Conservation (phyloP, 2,113 vertebrate species). For the Pseudorasbora parva region DNA sequence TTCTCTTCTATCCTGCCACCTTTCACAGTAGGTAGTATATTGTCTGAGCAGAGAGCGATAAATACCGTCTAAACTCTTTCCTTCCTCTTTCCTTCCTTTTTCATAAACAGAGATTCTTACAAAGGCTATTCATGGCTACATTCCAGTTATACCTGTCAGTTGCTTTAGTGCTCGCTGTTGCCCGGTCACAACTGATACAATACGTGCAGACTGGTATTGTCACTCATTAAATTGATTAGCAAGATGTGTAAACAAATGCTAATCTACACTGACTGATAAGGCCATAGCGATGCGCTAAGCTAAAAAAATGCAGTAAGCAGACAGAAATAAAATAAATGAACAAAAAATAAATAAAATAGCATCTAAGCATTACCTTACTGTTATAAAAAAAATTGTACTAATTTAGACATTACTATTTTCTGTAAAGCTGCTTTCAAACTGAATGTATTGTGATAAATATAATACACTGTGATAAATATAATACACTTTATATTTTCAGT, state of each 20-base stretch:
- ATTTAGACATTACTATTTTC: neutral
- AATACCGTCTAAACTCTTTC: constrained; percentile 4
- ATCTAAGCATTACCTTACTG: too few species aligned
- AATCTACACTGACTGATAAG: neutral
- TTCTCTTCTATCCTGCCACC: neutral
- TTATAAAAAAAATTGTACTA: too few species aligned
- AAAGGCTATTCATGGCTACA: constrained; percentile 5
- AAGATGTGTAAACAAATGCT: constrained; percentile 39
- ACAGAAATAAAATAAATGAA: neutral
- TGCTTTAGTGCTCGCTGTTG: neutral
- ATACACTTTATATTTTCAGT: too few species aligned
- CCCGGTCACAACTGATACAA: neutral
- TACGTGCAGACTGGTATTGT: neutral
- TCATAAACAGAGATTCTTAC: constrained; percentile 12
- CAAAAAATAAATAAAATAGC: neutral
- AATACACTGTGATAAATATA: too few species aligned
- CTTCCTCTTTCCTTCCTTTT: constrained; percentile 22
- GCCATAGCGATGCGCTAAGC: neutral
- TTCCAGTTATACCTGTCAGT: constrained; percentile 20
- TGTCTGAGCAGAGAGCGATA: constrained; percentile 3
- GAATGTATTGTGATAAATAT: too few species aligned
- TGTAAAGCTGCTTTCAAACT: neutral
- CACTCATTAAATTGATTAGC: constrained; percentile 28
- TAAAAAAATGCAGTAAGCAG: neutral
- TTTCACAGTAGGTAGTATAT: constrained; percentile 14